A percentile compares a stretch with the other conserved stretches of the same genome.
phyloP scores from a whole-genome alignment of 37 sponge, comb jelly and placozoan genomes.

The Agelas oroides region DNA sequence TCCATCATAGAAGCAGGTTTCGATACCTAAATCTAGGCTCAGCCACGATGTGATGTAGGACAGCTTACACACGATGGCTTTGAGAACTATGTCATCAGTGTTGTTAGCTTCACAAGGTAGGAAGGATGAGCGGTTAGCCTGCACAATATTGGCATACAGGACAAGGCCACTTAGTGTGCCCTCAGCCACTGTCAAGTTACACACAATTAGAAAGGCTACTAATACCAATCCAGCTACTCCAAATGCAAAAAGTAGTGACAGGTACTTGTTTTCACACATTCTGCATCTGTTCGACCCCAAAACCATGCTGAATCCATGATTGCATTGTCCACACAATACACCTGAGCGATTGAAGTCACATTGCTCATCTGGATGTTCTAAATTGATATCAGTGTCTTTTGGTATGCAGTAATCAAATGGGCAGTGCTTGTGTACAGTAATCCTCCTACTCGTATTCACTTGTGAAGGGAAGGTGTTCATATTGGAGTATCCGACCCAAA shows the following conservation, averaged over 20 bases:
- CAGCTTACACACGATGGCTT: too few relatives aligned
- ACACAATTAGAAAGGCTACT: background rate
- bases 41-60: background rate
- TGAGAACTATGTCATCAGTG: too few relatives aligned
- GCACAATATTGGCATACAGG: background rate
- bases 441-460: too few relatives aligned
- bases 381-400: background rate
- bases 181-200: slow-evolving; percentile 4
- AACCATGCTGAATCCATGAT: background rate
- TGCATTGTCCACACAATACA: slow-evolving; percentile 11
- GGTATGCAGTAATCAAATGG: slow-evolving; percentile 3
- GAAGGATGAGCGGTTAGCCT: background rate
- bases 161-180: background rate
- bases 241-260: background rate
- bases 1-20: slow-evolving; percentile 1
- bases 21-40: background rate
- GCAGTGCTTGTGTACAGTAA: background rate
- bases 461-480: too few relatives aligned
- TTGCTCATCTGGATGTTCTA: background rate
- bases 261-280: background rate
- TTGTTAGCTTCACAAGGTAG: too few relatives aligned
- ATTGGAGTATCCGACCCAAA: too few relatives aligned
- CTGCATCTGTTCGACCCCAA: background rate
- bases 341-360: background rate
- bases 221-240: background rate